Percentiles rank a stretch among this genome's conserved stretches.
Evolutionary conservation across 2,113 vertebrate genomes (phyloP).

Genomic region (Takifugu flavidus): DNA sequence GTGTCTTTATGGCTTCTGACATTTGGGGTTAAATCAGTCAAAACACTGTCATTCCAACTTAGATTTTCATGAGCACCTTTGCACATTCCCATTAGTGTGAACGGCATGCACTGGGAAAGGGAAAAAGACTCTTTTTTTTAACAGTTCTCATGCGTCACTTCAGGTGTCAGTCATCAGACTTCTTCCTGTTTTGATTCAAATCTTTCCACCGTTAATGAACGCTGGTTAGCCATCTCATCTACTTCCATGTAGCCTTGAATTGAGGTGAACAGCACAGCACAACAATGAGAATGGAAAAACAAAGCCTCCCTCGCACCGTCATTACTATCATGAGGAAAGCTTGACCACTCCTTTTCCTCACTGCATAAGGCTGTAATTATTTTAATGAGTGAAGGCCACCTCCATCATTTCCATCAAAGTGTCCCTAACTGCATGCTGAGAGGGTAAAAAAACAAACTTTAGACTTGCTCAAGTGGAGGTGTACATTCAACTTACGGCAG

Average conservation of each 20-base stretch:
- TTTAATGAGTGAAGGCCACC: too few species aligned
- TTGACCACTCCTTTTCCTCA: too few species aligned
- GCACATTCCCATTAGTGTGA: constrained; percentile 49
- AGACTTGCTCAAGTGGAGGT: constrained; percentile 67
- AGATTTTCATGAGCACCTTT: constrained; percentile 40
- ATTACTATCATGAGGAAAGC: too few species aligned
- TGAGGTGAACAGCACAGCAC: too few species aligned
- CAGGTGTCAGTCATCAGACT: not conserved
- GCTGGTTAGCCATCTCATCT: too few species aligned
- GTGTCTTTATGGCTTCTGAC: constrained; percentile 28
- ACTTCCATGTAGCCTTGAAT: too few species aligned
- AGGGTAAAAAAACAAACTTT: constrained; percentile 59
- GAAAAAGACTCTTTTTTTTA: constrained; percentile 1
- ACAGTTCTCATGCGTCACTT: constrained; percentile 20
- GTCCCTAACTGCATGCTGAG: constrained; percentile 67
- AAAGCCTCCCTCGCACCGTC: too few species aligned
- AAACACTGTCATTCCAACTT: constrained; percentile 42
- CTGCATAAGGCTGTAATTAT: too few species aligned
- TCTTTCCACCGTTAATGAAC: too few species aligned
- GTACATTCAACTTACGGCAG: constrained; percentile 69
- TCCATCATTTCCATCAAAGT: not conserved
- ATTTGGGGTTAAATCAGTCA: constrained; percentile 25
- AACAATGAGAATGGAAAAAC: too few species aligned
- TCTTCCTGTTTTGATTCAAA: too few species aligned
- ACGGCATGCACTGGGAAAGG: constrained; percentile 17